phyloP scores from a whole-genome alignment of 2,888 invertebrate genomes.

The Capitulum mitella region DNA sequence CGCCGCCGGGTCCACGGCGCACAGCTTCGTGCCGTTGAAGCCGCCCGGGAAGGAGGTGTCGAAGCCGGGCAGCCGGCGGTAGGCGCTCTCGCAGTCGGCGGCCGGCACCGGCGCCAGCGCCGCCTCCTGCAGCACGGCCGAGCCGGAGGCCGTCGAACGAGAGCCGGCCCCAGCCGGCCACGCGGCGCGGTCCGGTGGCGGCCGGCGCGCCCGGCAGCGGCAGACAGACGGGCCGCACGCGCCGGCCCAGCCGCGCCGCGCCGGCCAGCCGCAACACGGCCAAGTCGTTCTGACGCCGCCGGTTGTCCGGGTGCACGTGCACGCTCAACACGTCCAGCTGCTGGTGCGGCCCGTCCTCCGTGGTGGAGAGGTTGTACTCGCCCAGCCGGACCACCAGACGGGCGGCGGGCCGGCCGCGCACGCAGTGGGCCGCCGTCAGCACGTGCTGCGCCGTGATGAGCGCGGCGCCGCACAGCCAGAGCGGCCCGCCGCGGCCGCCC shows the following conservation, averaged over 20 bases:
- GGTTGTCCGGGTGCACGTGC: not conserved
- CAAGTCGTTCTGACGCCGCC: not conserved
- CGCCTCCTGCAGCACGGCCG: not conserved
- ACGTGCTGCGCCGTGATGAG: not conserved
- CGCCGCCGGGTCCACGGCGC: not conserved
- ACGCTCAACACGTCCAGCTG: not conserved
- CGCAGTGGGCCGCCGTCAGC: slow-evolving; percentile 8
- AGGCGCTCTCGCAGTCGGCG: not conserved
- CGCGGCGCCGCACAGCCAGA: not conserved
- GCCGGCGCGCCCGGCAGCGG: not conserved
- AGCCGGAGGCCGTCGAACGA: not conserved
- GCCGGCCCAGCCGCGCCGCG: not conserved
- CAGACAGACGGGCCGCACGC: not conserved
- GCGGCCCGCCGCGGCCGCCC: not conserved
- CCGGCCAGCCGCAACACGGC: not conserved
- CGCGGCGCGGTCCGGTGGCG: not conserved
- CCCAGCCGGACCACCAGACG: not conserved
- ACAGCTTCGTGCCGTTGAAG: not conserved
- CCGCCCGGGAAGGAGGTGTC: not conserved
- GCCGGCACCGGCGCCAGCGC: not conserved
- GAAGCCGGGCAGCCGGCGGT: not conserved
- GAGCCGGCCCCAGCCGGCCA: slow-evolving; percentile 11
- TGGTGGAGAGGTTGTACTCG: slow-evolving; percentile 4
- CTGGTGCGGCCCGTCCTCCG: not conserved
- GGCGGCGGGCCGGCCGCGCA: not conserved